Percentiles rank a stretch among this genome's conserved stretches.
Conservation (phyloP, 2,888 invertebrate genomes). For the Lithophane ornitopus region DNA sequence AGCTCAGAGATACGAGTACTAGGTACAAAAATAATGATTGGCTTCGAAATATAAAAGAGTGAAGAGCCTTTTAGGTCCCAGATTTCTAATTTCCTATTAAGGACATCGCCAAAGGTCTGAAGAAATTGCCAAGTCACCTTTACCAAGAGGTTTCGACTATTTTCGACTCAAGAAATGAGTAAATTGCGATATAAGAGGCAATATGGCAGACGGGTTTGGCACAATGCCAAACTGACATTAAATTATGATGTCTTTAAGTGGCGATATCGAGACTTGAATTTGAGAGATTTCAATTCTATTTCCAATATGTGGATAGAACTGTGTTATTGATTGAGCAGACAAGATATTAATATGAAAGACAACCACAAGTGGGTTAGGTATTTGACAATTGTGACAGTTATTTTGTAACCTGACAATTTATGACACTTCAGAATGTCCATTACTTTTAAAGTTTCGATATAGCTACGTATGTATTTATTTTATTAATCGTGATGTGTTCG, state of each 20-base stretch:
- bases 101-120: constrained; percentile 8
- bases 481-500: not conserved
- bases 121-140: constrained; percentile 49
- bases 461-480: not conserved
- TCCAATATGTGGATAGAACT: constrained; percentile 24
- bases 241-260: constrained; percentile 54
- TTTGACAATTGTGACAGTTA: not conserved
- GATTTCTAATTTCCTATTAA: constrained; percentile 32
- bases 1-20: not conserved
- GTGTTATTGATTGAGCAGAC: constrained; percentile 15
- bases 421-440: not conserved
- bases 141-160: constrained; percentile 39
- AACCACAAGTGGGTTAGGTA: too few relatives aligned
- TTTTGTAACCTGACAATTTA: not conserved
- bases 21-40: constrained; percentile 6
- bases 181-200: constrained; percentile 60
- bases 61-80: not conserved
- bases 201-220: constrained; percentile 56
- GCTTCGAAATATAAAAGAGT: not conserved
- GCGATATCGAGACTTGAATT: constrained; percentile 48
- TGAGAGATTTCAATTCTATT: constrained; percentile 43
- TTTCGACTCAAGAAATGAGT: constrained; percentile 55
- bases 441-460: not conserved
- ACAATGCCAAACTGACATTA: constrained; percentile 58
- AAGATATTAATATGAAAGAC: not conserved